phyloP scores from a whole-genome alignment of 1,140 invertebrate species.

The Trichonephila clavata region DNA sequence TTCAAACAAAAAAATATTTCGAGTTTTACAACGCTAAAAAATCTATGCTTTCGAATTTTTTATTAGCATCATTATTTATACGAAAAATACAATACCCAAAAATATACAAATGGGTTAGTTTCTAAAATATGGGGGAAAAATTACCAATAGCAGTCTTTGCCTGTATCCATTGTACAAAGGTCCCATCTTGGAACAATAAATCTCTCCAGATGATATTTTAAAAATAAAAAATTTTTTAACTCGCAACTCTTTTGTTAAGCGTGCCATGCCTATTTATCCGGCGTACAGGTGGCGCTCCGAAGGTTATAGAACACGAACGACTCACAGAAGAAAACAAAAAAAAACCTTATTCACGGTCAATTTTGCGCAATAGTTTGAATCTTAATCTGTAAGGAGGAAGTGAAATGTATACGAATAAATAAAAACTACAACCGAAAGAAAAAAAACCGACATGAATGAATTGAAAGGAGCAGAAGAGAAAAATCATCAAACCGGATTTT shows the following conservation, averaged over 20 bases:
- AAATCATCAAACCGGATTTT: slow-evolving; percentile 21
- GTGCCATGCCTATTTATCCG: background rate
- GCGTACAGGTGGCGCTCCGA: slow-evolving; percentile 51
- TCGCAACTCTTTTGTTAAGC: background rate
- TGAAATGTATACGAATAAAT: background rate
- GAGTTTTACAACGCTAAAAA: too few relatives aligned
- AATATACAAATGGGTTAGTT: too few relatives aligned
- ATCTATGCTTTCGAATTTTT: too few relatives aligned
- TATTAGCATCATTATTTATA: too few relatives aligned
- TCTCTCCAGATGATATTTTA: background rate
- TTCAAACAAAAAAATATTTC: too few relatives aligned
- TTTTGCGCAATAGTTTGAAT: slow-evolving; percentile 18
- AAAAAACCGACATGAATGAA: background rate
- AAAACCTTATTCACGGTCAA: slow-evolving; percentile 62
- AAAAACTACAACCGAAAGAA: background rate
- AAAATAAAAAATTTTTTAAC: background rate
- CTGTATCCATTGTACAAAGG: slow-evolving; percentile 36
- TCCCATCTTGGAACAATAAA: background rate
- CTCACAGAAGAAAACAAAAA: slow-evolving; percentile 3
- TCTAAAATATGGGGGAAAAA: background rate
- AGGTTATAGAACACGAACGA: background rate
- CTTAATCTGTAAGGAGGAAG: slow-evolving; percentile 6
- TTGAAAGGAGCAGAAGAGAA: background rate
- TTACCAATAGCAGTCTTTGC: slow-evolving; percentile 6
- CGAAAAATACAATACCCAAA: too few relatives aligned